Evolutionary conservation across 2,797 vertebrate genomes (phyloP), one percentile per base, ranked within the genome.

Genomic region (Sciurus carolinensis): DNA sequence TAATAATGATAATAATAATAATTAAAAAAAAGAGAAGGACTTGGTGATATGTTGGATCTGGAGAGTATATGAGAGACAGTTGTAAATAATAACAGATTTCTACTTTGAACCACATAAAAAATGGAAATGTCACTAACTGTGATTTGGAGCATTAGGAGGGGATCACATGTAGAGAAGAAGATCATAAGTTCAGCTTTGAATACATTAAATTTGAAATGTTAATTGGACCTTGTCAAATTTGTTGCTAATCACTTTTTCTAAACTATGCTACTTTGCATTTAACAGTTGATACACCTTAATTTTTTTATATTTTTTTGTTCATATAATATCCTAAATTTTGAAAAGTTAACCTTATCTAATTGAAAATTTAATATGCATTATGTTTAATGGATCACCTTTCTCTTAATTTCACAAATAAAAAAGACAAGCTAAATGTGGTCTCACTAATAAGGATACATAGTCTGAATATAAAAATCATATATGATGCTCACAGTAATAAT

Each of bases 161-260:
- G 47, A 75, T 72, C 30, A 62, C 28, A 69, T 44, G 52, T 69
- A 88, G n/a, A 67, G 14, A 13, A 77, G 15, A 62, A 62, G 57
- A 80, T 54, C 26, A 5, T 15, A 83, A 90, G 15, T 89, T 89
- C 80, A 50, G 3, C 47, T 84, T 57, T 76, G 24, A 84, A 47
- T 85, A 39, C 39, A 30, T 73, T 88, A 89, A 85, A 92, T 71
- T 83, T 88, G 59, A 91, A 28, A 90, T 69, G 8, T 66, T 93
- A 95, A 90, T 80, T 95, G 36, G 10, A 77, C 1, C 30, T 64
- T 79, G 36, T 82, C 54, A 69, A n/a, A 44, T 77, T 67, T 83
- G n/a, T 86, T 62, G 24, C 44, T 82, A 88, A 4, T 30, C 20
- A 36, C 17, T 73, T 77, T 95, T 83, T 59, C 20, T 12, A 44